Evolutionary conservation across 2,888 invertebrate species (phyloP).

Genomic region (Sisyra nigra): DNA sequence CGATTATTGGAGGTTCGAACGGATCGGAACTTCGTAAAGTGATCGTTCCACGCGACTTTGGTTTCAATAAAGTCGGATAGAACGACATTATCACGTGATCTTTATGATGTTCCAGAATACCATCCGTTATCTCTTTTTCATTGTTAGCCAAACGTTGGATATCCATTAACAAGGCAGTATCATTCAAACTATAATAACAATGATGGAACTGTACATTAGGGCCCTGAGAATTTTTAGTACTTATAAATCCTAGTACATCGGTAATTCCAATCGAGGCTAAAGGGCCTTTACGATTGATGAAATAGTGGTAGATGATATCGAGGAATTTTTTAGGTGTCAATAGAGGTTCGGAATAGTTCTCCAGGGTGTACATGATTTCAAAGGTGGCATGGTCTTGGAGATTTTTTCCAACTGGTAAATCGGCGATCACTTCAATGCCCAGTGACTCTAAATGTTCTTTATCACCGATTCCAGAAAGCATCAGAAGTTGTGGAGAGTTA

Average conservation of each 20-base stretch:
- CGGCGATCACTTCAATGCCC: conserved; percentile 26
- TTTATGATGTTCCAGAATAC: conserved; percentile 11
- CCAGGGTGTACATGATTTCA: not conserved
- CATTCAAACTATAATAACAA: conserved; percentile 20
- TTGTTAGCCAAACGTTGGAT: conserved; percentile 20
- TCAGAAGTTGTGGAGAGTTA: conserved; percentile 47
- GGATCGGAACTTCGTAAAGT: conserved; percentile 17
- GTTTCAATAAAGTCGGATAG: conserved; percentile 15
- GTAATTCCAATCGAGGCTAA: conserved; percentile 24
- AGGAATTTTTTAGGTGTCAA: conserved; percentile 11
- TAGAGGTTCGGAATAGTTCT: not conserved
- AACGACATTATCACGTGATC: conserved; percentile 8
- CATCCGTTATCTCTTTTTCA: conserved; percentile 15
- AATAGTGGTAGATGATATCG: conserved; percentile 28
- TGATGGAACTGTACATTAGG: conserved; percentile 36
- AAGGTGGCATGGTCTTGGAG: conserved; percentile 35
- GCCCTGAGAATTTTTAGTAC: conserved; percentile 28
- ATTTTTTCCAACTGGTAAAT: conserved; percentile 36
- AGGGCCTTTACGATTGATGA: conserved; percentile 30
- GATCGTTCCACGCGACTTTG: conserved; percentile 18
- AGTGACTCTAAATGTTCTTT: conserved; percentile 29
- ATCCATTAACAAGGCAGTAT: conserved; percentile 16
- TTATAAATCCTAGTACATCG: conserved; percentile 33
- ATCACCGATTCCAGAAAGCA: conserved; percentile 50
- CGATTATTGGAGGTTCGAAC: conserved; percentile 18